These are phyloP conservation scores for Salarias fasciatus DNA, from an alignment of 2,797 vertebrate genomes.

Conservation along the genomic window DNA sequence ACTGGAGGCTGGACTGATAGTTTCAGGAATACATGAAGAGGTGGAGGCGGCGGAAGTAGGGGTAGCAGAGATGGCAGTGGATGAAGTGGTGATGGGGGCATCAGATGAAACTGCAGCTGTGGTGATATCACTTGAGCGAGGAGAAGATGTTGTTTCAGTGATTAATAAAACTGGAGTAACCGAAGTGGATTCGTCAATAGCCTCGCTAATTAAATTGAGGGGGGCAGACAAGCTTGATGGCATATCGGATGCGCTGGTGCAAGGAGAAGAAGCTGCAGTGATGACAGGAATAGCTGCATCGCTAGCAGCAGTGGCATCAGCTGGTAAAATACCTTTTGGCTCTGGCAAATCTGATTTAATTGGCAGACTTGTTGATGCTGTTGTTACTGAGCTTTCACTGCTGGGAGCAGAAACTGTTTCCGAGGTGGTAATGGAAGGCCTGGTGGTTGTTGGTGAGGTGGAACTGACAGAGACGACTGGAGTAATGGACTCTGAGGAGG, in stretches of 20 bases:
- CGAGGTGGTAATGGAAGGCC: conserved; percentile 38
- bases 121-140: conserved; percentile 21
- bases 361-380: conserved; percentile 36
- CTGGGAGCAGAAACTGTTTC: conserved; percentile 43
- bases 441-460: conserved; percentile 34
- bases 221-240: conserved; percentile 17
- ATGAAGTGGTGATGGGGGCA: conserved; percentile 21
- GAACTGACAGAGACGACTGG: conserved; percentile 42
- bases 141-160: conserved; percentile 30
- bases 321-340: conserved; percentile 30
- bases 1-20: conserved; percentile 35
- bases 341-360: conserved; percentile 32
- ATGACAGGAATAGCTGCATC: conserved; percentile 37
- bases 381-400: conserved; percentile 41
- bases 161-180: conserved; percentile 27
- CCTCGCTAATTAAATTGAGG: conserved; percentile 6
- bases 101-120: conserved; percentile 33
- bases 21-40: conserved; percentile 18
- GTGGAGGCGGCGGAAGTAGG: conserved; percentile 18
- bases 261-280: conserved; percentile 24
- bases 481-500: conserved; percentile 49
- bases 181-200: conserved; percentile 17
- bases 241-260: conserved; percentile 42
- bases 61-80: conserved; percentile 20
- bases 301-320: conserved; percentile 30